Percentiles rank a stretch among this genome's conserved stretches.
Conservation (phyloP, 2,113 vertebrate genomes). For the Scomber japonicus region DNA sequence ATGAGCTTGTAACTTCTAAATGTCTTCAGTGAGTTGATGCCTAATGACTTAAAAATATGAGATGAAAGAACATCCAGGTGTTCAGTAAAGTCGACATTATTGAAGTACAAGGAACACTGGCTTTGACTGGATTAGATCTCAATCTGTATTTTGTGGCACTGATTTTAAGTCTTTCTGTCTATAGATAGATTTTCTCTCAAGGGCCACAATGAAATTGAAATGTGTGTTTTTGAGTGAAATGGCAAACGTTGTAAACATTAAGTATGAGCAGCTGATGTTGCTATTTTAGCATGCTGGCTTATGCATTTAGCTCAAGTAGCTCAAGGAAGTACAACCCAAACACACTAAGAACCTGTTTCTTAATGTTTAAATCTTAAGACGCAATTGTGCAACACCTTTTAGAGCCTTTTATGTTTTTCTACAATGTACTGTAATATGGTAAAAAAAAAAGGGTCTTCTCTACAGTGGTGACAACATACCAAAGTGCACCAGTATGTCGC, state of each 20-base stretch:
- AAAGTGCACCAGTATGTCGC: not conserved
- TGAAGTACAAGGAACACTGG: constrained; percentile 15
- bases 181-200: not conserved
- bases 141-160: not conserved
- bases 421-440: not conserved
- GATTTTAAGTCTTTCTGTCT: not conserved
- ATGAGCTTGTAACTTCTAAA: too few species aligned
- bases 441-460: not conserved
- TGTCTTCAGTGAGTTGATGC: too few species aligned
- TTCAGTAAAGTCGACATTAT: not conserved
- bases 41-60: too few species aligned
- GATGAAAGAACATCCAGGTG: not conserved
- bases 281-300: not conserved
- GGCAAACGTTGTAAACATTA: too few species aligned
- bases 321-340: not conserved
- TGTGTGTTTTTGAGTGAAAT: not conserved
- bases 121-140: not conserved
- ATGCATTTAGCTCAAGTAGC: not conserved
- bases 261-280: too few species aligned
- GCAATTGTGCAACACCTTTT: not conserved
- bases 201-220: constrained; percentile 12
- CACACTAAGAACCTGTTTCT: not conserved
- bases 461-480: not conserved
- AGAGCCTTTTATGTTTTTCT: not conserved
- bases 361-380: not conserved